phyloP scores from a whole-genome alignment of 2,888 invertebrate genomes.

The Oscheius myriophilus region DNA sequence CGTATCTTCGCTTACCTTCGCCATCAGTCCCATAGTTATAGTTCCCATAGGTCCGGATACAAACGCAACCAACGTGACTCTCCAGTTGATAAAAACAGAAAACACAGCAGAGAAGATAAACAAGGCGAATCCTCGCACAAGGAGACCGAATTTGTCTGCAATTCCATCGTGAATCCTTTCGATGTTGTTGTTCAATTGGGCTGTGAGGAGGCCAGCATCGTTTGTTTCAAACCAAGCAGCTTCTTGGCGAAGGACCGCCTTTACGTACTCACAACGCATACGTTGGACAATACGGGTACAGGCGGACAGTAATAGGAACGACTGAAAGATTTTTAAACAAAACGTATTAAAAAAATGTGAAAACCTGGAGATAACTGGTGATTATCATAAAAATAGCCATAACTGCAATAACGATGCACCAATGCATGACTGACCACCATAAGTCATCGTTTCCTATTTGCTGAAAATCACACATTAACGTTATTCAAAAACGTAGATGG shows the following conservation, averaged over 20 bases:
- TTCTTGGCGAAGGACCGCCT: conserved; percentile 48
- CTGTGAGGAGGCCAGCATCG: conserved; percentile 42
- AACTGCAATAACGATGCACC: conserved; percentile 15
- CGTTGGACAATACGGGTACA: conserved; percentile 20
- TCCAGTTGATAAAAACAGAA: conserved; percentile 49
- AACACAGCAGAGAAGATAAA: conserved; percentile 48
- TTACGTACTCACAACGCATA: conserved; percentile 40
- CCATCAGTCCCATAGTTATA: conserved; percentile 46
- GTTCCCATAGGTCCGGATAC: conserved; percentile 51
- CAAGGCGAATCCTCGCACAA: conserved; percentile 51
- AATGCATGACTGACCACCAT: conserved; percentile 22
- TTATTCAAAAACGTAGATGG: too few species aligned
- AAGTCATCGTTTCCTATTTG: conserved; percentile 24
- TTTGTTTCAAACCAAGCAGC: conserved; percentile 44
- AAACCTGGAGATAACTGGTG: conserved; percentile 19
- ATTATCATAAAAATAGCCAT: conserved; percentile 16
- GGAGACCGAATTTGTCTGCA: conserved; percentile 48
- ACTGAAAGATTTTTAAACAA: conserved; percentile 8
- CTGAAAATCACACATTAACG: too few species aligned
- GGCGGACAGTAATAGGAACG: conserved; percentile 13
- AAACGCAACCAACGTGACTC: conserved; percentile 45
- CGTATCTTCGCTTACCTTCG: conserved; percentile 28
- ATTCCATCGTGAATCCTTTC: conserved; percentile 30
- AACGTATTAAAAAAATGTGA: neutral
- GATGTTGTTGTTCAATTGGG: conserved; percentile 40